Evolutionary conservation across 2,888 invertebrate species (phyloP), one percentile per base, ranked within the genome.

Genomic region (Drosophila subquinaria): DNA sequence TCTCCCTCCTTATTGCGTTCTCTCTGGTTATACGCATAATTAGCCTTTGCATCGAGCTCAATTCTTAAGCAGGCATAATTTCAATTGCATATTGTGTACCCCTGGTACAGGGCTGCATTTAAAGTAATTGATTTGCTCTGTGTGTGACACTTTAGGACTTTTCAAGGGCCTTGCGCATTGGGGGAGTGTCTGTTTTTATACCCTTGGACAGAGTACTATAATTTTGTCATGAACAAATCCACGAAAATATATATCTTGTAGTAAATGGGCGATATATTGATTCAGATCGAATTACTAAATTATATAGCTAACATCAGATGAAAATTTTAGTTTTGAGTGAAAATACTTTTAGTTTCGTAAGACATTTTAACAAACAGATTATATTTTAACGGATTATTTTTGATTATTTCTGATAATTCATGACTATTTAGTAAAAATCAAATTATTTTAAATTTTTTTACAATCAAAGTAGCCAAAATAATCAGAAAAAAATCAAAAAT

Each of bases 91-190:
- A 35, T 38, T 52, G 33, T 50, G 50, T n/a, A 15, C 3, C 38
- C 52, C 52, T 52, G 27, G 17, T 11, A n/a, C 60, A 63, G 65
- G 68, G 63, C 56, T 64, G 60, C 66, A 76, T 81, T 76, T 61
- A 70, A 61, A 56, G 43, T 61, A 66, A 76, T 81, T 80, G 64
- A 76, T 61, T 61, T 51, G 59, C 57, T 50, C 59, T 38, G 38
- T 15, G 52, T 38, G 52, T 38, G 27, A 38, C 52, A 52, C 38
- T 52, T 52, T 10, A 8, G 23, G 4, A 10, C 17, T 20, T 51
- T 60, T 59, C 20, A 33, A 61, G 30, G 23, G 20, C n/a, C 20
- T 45, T 47, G 38, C 5, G 15, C 52, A 38, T 15, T 52, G 17
- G 27, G 52, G 38, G 15, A 38, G 15, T 38, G 11, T 13, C 38